phyloP scores from a whole-genome alignment of 2,888 invertebrate genomes.

The Subacronicta megacephala region DNA sequence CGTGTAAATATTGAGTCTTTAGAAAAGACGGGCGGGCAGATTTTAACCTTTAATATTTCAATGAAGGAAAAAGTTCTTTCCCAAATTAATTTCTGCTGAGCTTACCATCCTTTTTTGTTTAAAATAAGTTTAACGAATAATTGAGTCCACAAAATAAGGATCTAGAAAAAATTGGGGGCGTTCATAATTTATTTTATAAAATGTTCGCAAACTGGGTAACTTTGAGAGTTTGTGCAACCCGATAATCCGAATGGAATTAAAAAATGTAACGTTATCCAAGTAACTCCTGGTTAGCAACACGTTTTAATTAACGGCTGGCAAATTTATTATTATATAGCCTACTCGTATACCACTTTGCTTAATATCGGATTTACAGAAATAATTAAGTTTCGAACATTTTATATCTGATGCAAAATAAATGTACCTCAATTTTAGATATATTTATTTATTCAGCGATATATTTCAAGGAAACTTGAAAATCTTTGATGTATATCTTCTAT shows the following conservation, averaged over 20 bases:
- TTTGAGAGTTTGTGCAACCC: conserved; percentile 48
- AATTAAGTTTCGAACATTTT: conserved; percentile 16
- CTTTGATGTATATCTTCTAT: no score
- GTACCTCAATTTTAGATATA: neutral
- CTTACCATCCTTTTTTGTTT: conserved; percentile 26
- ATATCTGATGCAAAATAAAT: conserved; percentile 5
- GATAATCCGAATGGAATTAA: conserved; percentile 51
- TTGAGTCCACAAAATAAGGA: conserved; percentile 37
- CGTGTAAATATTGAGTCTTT: conserved; percentile 4
- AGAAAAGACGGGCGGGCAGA: neutral
- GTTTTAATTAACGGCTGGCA: conserved; percentile 42
- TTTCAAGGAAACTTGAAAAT: no score
- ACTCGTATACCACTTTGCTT: no score
- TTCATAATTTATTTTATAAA: conserved; percentile 36
- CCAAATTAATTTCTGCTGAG: conserved; percentile 30
- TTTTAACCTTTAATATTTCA: conserved; percentile 30
- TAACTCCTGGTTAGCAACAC: conserved; percentile 44
- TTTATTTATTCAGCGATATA: neutral
- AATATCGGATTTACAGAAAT: conserved; percentile 9
- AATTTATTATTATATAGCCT: no score
- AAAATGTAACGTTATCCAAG: conserved; percentile 43
- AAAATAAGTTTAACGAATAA: conserved; percentile 38
- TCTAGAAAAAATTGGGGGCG: conserved; percentile 18
- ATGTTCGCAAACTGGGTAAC: conserved; percentile 43
- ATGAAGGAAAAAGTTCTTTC: conserved; percentile 17